phyloP scores from a whole-genome alignment of 2,888 invertebrate genomes.

The Ormyrus pomaceus region DNA sequence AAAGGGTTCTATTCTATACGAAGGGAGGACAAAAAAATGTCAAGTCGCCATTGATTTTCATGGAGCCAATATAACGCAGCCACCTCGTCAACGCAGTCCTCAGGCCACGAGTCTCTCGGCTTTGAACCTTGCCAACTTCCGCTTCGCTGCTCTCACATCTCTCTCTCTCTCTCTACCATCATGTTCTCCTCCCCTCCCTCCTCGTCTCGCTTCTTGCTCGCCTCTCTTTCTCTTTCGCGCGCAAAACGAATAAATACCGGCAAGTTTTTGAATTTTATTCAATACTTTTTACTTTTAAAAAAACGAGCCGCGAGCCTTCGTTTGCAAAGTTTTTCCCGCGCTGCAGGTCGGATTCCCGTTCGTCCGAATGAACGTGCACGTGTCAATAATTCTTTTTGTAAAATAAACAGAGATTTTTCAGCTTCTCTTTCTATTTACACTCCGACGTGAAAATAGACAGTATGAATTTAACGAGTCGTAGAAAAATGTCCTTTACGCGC shows the following conservation, averaged over 20 bases:
- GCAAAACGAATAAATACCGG: no score
- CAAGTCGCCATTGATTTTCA: slow-evolving; percentile 47
- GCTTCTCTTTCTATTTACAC: no score
- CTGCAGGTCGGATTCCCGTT: no score
- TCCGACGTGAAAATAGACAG: no score
- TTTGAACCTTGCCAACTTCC: slow-evolving; percentile 67
- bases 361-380: neutral
- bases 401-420: no score
- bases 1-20: neutral
- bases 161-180: slow-evolving; percentile 41
- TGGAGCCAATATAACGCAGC: slow-evolving; percentile 52
- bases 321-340: no score
- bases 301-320: no score
- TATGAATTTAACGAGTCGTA: no score
- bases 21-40: slow-evolving; percentile 19
- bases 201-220: neutral
- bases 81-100: slow-evolving; percentile 44
- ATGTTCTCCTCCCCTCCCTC: neutral
- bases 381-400: no score
- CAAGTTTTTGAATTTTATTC: no score
- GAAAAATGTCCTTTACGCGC: no score
- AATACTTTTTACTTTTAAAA: neutral
- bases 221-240: neutral
- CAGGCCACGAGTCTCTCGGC: slow-evolving; percentile 54
- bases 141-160: slow-evolving; percentile 65